phyloP scores from a whole-genome alignment of 2,797 vertebrate species.

The Potorous gilbertii region DNA sequence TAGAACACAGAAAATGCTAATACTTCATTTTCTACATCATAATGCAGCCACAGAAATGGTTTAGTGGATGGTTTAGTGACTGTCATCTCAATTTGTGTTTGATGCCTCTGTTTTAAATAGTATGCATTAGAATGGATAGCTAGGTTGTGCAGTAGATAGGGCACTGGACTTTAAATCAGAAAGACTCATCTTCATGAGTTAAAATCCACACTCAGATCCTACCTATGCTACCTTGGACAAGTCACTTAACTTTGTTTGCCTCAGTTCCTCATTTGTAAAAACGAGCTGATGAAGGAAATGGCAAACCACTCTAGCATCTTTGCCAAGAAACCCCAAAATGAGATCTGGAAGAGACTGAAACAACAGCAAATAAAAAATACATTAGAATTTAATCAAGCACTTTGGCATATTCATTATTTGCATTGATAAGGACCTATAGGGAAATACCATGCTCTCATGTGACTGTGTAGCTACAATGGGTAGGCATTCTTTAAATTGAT shows the following conservation, averaged over 20 bases:
- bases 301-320: not conserved
- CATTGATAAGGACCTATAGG: not conserved
- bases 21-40: not conserved
- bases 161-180: not conserved
- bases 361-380: not conserved
- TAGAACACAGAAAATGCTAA: not conserved
- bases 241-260: slow-evolving; percentile 47
- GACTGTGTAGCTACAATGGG: not conserved
- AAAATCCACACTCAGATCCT: not conserved
- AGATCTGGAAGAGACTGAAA: not conserved
- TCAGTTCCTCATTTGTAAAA: slow-evolving; percentile 29
- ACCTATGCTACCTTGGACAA: not conserved
- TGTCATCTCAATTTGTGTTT: not conserved
- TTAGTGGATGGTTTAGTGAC: not conserved
- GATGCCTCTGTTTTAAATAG: not conserved
- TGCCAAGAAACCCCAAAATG: not conserved
- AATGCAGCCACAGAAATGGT: not conserved
- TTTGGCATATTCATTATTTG: not conserved
- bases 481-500: not conserved
- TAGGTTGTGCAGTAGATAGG: not conserved
- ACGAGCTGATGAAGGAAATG: not conserved
- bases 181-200: not conserved
- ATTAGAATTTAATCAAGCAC: not conserved
- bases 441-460: not conserved
- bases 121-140: not conserved